phyloP scores from a whole-genome alignment of 1,140 invertebrate genomes.

The Drosophila kurseongensis region DNA sequence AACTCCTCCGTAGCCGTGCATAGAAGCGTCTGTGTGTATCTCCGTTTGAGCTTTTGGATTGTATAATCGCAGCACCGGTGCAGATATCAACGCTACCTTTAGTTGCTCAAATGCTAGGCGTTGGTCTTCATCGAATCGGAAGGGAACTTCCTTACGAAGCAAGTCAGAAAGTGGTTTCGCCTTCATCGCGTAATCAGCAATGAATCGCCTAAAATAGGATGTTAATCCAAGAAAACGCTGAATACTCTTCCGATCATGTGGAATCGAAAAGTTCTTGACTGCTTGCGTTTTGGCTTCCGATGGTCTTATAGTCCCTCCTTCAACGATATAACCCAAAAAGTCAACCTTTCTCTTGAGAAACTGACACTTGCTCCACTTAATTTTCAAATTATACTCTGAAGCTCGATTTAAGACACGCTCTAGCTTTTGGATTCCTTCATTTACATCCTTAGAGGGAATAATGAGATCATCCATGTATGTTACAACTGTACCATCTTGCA shows the following conservation, averaged over 20 bases:
- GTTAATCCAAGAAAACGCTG: not conserved
- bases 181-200: not conserved
- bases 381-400: not conserved
- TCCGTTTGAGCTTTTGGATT: too few species aligned
- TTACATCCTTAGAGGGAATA: not conserved
- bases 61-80: not conserved
- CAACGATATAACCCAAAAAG: not conserved
- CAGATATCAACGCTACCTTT: not conserved
- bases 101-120: too few species aligned
- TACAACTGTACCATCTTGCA: not conserved
- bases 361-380: not conserved
- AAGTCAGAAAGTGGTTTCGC: not conserved
- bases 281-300: not conserved
- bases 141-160: not conserved
- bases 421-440: not conserved
- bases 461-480: slow-evolving; percentile 4
- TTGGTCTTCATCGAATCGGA: too few species aligned
- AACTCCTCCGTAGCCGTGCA: too few species aligned
- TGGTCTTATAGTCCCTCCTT: not conserved
- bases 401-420: not conserved
- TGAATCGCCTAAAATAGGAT: slow-evolving; percentile 1
- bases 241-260: not conserved
- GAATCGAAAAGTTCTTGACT: not conserved
- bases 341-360: not conserved
- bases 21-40: too few species aligned